Evolutionary conservation across 2,888 invertebrate genomes (phyloP), one percentile per base, ranked within the genome.

Genomic region (Rutpela maculata): DNA sequence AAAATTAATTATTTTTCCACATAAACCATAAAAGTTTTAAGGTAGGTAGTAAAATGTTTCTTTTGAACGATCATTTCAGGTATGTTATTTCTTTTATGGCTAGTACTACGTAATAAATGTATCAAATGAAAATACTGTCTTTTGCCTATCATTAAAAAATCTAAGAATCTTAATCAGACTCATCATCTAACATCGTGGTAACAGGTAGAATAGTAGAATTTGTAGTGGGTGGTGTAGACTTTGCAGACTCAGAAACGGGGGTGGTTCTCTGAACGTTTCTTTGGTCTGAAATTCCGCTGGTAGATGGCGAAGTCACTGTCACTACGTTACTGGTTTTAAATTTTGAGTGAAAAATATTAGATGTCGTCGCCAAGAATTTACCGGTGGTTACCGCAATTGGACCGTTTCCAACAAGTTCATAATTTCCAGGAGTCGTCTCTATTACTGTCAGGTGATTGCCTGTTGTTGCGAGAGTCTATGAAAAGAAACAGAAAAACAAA

Each of bases 401-500:
- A 17, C 85, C 82, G 65, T 83, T 86, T 66, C 84, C 84, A 19
- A 86, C 78, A 12, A 88, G 78, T 80, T 88, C 88, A 75, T 83
- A 88, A 75, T 86, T 87, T 55, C 88, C 88, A 0, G 88, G 87
- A 0, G 87, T 84, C 0, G 87, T 85, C 80, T 88, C 88, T 43
- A 88, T 86, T 67, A 88, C 83, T 19, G 88, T 87, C 74, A 88
- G 78, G 66, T 87, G 85, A 78, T 82, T 85, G 43, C 85, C 85
- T 1, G 82, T 68, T 50, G 84, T 62, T 31, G 79, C 43, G 18
- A 80, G 68, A 43, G 82, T 78, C 84, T 84, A 70, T 75, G 76
- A 80, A 82, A 82, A 57, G 6, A 79, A 63, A 63, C n/a, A n/a
- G n/a, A 60, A 65, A 65, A 69, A 66, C 75, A 68, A 6, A 2